These are phyloP conservation scores for Onychomys torridus DNA, from an alignment of 2,797 vertebrate species.

Conservation along the genomic window DNA sequence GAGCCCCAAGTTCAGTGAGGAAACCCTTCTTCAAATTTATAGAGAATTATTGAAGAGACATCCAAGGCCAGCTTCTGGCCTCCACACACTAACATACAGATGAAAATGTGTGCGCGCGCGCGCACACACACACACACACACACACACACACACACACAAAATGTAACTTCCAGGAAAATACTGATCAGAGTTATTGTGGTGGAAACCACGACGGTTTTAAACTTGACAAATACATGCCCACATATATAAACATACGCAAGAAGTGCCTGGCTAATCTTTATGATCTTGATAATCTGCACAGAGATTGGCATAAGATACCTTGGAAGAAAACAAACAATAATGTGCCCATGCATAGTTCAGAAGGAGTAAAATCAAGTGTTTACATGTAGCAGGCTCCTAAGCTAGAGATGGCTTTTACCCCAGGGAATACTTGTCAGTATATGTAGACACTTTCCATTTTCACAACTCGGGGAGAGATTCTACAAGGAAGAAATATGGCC, in stretches of 20 bases:
- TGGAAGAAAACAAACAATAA: background rate
- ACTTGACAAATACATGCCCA: background rate
- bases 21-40: background rate
- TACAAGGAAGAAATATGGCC: no score
- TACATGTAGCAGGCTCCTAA: background rate
- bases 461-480: background rate
- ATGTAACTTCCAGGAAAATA: background rate
- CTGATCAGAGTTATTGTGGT: background rate
- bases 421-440: background rate
- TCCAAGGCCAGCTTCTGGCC: background rate
- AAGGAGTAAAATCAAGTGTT: background rate
- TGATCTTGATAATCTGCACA: background rate
- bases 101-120: background rate
- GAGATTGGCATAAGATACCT: background rate
- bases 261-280: background rate
- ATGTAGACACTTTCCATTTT: background rate
- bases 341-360: fast-evolving
- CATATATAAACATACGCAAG: background rate
- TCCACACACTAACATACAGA: background rate
- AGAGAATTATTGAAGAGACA: background rate
- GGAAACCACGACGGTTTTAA: background rate
- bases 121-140: background rate
- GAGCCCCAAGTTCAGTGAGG: background rate
- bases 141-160: background rate
- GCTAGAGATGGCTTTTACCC: background rate